Conservation (phyloP, 2,797 vertebrate genomes). For the Premnoplex brunnescens region DNA sequence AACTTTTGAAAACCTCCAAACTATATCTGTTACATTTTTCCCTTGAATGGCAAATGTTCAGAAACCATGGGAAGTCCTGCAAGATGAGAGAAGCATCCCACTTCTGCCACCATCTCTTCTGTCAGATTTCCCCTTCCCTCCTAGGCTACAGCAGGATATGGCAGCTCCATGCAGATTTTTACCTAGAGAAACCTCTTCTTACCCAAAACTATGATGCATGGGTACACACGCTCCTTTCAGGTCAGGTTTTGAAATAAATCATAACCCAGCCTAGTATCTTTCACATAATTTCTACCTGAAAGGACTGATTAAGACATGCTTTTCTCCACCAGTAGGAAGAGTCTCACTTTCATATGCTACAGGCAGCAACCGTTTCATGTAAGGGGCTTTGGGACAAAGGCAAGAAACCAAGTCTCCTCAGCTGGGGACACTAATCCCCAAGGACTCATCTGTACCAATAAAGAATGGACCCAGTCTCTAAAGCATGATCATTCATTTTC, state of each 20-base stretch:
- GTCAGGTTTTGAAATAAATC: neutral
- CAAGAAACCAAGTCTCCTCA: neutral
- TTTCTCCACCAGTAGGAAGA: neutral
- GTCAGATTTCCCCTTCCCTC: neutral
- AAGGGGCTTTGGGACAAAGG: accelerated
- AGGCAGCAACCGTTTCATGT: neutral
- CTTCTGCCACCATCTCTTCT: neutral
- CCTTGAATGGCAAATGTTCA: neutral
- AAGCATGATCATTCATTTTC: neutral
- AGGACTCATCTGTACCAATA: neutral
- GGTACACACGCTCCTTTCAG: neutral
- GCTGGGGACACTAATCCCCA: neutral
- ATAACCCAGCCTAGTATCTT: neutral
- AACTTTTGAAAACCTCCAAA: neutral
- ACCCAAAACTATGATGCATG: neutral
- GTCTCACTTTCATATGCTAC: neutral
- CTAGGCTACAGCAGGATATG: neutral
- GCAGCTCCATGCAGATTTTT: neutral
- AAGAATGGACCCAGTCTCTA: neutral
- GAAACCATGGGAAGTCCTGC: neutral
- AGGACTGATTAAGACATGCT: neutral
- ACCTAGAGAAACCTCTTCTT: neutral
- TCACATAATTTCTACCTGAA: neutral
- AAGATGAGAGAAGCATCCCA: neutral
- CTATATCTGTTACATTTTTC: neutral